A percentile compares a stretch with the other conserved stretches of the same genome.
Conservation (phyloP, 2,888 invertebrate genomes). For the Cephus sareptanus region DNA sequence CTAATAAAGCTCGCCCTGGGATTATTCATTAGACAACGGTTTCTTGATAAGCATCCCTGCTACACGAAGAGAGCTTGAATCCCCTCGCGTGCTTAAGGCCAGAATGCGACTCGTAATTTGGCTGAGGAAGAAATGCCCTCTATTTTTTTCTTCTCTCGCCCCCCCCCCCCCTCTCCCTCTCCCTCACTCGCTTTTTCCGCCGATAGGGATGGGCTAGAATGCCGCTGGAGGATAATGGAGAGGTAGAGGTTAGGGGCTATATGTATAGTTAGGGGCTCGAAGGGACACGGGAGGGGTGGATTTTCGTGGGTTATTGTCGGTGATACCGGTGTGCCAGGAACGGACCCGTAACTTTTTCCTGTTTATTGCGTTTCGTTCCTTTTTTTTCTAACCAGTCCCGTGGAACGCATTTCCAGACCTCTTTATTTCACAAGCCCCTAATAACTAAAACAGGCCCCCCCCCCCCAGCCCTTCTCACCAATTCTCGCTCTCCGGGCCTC, state of each 20-base stretch:
- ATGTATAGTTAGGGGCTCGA: background rate
- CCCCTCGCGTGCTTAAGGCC: constrained; percentile 3
- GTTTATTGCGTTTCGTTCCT: constrained; percentile 5
- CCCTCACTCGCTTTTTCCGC: background rate
- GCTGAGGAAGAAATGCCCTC: constrained; percentile 16
- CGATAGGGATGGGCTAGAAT: background rate
- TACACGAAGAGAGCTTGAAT: background rate
- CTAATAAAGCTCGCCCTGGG: constrained; percentile 16
- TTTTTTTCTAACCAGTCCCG: background rate
- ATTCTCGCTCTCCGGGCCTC: background rate
- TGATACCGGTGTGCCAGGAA: constrained; percentile 19
- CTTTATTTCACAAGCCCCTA: background rate
- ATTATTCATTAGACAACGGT: constrained; percentile 19
- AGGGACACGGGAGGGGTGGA: background rate
- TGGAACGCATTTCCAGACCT: background rate
- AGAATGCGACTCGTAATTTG: constrained; percentile 17
- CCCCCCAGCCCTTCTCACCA: background rate
- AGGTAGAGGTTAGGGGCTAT: background rate
- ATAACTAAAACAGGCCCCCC: background rate
- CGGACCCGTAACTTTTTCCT: background rate
- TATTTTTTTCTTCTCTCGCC: constrained; percentile 7
- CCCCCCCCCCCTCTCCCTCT: too few relatives aligned
- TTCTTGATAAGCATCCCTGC: constrained; percentile 13
- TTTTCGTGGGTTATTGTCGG: constrained; percentile 16
- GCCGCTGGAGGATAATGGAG: background rate